Percentiles rank a stretch among this genome's conserved stretches.
phyloP scores from a whole-genome alignment of 2,113 vertebrate genomes.

The Microtus ochrogaster region DNA sequence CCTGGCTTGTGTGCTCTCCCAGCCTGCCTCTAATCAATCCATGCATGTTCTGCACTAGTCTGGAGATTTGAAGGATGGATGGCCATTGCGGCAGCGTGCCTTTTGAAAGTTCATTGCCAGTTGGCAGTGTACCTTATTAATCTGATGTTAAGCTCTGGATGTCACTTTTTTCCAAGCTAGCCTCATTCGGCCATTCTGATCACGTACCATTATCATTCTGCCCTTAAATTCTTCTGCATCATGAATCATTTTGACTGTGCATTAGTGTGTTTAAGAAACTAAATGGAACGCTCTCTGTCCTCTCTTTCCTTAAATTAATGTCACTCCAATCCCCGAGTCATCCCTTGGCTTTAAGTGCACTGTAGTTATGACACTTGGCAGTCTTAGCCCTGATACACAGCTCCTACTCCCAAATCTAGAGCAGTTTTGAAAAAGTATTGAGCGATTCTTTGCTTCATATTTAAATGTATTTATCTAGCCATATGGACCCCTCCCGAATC shows the following conservation, averaged over 20 bases:
- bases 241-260: conserved; percentile 72
- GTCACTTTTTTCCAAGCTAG: conserved; percentile 7
- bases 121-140: conserved; percentile 22
- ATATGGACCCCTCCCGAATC: background rate
- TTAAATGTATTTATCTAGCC: conserved; percentile 9
- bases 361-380: background rate
- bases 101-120: conserved; percentile 53
- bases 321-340: background rate
- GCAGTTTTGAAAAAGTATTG: conserved; percentile 34
- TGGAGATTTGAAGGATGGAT: background rate
- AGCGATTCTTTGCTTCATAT: background rate
- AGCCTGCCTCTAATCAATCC: background rate
- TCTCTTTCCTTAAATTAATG: conserved; percentile 62
- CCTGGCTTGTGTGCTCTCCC: background rate
- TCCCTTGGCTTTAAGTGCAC: background rate
- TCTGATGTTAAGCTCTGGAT: conserved; percentile 39
- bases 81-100: background rate
- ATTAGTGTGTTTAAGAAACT: conserved; percentile 75
- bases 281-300: conserved; percentile 65
- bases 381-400: background rate
- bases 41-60: conserved; percentile 13
- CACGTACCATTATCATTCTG: conserved; percentile 70
- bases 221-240: conserved; percentile 65
- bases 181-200: conserved; percentile 68
- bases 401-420: conserved; percentile 10